Base-by-base conservation (phyloP, 1,140 invertebrate species). In the Pachyrhynchus sulphureomaculatus region DNA sequence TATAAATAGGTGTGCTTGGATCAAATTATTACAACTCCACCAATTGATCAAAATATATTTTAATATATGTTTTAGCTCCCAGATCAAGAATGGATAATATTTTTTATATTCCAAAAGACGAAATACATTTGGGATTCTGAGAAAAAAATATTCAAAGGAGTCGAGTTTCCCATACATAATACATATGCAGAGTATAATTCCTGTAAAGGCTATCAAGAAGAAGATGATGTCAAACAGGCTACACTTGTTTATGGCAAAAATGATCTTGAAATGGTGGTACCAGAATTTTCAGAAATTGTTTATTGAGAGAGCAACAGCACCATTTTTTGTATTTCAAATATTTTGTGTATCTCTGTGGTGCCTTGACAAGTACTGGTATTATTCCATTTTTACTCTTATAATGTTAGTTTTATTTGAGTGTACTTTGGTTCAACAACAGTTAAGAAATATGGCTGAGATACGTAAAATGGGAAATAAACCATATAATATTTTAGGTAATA, bases 381-480 rank as follows among this genome's bases (percentile, higher is more conserved):
- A 98, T 76, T 96, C 93, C 58, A 84, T 99, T 23, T 99, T 99
- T 74, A 99, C 98, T 0, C 82, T 99, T 1, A 83, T 96, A 41
- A 99, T 99, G 97, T 83, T 99, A 32, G 86, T 99, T 18, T 88
- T 95, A 66, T 99, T 99, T 78, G 98, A 99, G 76, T 98, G 94
- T 65, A 99, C 96, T 4, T 83, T 99, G 21, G 97, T 99, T 0
- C 95, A 98, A 71, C 97, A 99, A 73, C 98, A 99, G 74, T 73
- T 99, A 4, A 81, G 92, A 66, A 99, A 99, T 76, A 97, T 99
- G 93, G 88, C 93, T n/a, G 96, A 98, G 80, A 99, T 99, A 66
- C 83, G 96, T n/a, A 96, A 98, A 80, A 99, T 99, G 97, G 97
- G 96, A 13, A 99, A 96, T 68, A 96, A 96, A 78, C 94, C 96